A percentile compares a stretch with the other conserved stretches of the same genome.
Conservation (phyloP, 1,140 invertebrate species). For the Lanistes nyassanus region DNA sequence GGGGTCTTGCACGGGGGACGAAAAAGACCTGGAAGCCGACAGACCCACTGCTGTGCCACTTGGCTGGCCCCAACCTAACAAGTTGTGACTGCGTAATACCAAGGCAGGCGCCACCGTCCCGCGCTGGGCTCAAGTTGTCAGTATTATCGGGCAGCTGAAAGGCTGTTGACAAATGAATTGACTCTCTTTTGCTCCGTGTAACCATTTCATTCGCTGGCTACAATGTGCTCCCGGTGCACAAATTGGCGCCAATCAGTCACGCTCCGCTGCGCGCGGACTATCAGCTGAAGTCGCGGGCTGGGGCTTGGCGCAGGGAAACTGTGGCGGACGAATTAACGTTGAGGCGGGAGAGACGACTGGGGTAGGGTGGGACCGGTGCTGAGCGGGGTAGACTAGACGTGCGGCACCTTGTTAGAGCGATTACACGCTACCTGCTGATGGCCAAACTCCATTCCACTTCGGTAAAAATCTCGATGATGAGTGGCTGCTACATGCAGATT, state of each 20-base stretch:
- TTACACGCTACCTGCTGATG: background rate
- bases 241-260: constrained; percentile 28
- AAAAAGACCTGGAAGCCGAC: too few species aligned
- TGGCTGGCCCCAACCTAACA: constrained; percentile 10
- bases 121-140: constrained; percentile 4
- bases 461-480: too few species aligned
- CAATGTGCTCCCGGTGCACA: constrained; percentile 1
- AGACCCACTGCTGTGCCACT: background rate
- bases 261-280: background rate
- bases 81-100: constrained; percentile 19
- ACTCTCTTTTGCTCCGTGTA: constrained; percentile 21
- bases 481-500: too few species aligned
- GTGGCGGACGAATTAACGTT: background rate
- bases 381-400: background rate
- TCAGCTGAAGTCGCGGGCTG: background rate
- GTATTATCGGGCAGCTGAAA: constrained; percentile 13
- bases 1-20: too few species aligned
- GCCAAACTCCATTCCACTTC: background rate
- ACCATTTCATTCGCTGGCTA: constrained; percentile 4
- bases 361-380: background rate
- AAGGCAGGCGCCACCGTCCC: background rate
- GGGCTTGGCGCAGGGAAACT: background rate
- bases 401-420: constrained; percentile 1
- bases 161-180: constrained; percentile 27
- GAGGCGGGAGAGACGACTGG: background rate